A percentile compares a stretch with the other conserved stretches of the same genome.
These are phyloP conservation scores for Varanus komodoensis DNA, from an alignment of 2,113 vertebrate genomes.

Conservation along the genomic window DNA sequence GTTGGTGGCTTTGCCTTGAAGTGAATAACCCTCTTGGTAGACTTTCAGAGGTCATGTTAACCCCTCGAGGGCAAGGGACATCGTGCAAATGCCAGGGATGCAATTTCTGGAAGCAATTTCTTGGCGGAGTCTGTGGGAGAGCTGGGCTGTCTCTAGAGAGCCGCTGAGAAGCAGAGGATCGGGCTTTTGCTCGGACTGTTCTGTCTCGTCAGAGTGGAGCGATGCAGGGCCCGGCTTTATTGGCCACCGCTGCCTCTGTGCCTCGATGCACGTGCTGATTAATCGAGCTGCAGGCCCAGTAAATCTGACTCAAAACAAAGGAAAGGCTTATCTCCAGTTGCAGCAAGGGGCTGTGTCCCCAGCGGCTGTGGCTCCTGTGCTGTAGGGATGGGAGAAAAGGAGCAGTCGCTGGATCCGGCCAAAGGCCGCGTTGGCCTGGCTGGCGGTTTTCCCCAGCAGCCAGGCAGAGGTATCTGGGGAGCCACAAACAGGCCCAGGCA, in stretches of 20 bases:
- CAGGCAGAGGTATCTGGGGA: neutral
- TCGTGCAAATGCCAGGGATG: neutral
- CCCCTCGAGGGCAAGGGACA: fast-evolving
- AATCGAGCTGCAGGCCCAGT: neutral
- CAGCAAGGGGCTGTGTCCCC: conserved; percentile 40
- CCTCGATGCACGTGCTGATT: neutral
- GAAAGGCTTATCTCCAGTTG: conserved; percentile 19
- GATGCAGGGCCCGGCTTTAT: conserved; percentile 44
- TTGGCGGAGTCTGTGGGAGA: conserved; percentile 29
- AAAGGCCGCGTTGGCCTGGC: neutral
- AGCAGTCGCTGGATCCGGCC: neutral
- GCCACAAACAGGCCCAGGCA: neutral
- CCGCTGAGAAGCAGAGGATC: conserved; percentile 51
- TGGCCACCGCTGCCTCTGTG: conserved; percentile 40
- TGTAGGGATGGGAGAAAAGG: neutral
- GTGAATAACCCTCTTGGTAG: neutral
- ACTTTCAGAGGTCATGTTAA: conserved; percentile 19
- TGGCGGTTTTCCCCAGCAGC: neutral
- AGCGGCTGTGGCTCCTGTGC: neutral
- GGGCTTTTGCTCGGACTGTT: conserved; percentile 44
- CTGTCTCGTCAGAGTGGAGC: conserved; percentile 43
- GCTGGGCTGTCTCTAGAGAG: conserved; percentile 20
- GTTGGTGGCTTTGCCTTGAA: conserved; percentile 48
- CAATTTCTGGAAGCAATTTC: conserved; percentile 43
- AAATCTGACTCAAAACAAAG: neutral